These are phyloP conservation scores for Cyprinella venusta DNA, from an alignment of 2,797 vertebrate genomes.

Conservation along the genomic window DNA sequence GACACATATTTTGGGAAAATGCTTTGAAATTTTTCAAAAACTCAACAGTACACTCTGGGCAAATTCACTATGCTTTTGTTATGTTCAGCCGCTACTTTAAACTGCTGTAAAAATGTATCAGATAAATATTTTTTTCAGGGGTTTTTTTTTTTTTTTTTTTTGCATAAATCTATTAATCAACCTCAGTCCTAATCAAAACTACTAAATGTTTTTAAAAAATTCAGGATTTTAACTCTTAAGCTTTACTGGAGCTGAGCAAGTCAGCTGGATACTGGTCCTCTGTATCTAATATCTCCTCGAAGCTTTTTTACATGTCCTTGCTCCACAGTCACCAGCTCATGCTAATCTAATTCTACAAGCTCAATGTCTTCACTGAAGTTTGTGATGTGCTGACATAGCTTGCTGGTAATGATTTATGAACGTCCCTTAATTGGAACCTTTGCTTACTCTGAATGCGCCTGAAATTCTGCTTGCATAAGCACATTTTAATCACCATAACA, in stretches of 20 bases:
- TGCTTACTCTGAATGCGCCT: constrained; percentile 59
- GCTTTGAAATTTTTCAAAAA: no score
- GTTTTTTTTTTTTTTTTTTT: no score
- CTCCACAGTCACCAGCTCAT: constrained; percentile 70
- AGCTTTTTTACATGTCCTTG: constrained; percentile 72
- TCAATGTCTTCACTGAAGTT: constrained; percentile 62
- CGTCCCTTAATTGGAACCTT: constrained; percentile 62
- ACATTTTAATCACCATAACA: constrained; percentile 51
- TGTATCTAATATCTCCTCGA: constrained; percentile 67
- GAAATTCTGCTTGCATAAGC: constrained; percentile 31
- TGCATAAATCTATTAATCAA: no score
- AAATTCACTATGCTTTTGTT: no score
- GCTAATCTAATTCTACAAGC: constrained; percentile 71
- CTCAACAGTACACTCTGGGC: no score
- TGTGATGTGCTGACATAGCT: constrained; percentile 61
- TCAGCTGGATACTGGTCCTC: constrained; percentile 48
- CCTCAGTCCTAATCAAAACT: no score
- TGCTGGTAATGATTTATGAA: constrained; percentile 70
- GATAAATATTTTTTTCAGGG: no score
- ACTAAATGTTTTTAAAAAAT: no score
- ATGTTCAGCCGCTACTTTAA: no score
- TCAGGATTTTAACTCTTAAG: neutral
- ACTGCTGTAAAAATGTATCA: no score
- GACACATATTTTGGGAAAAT: no score
- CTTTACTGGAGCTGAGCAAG: constrained; percentile 9